Evolutionary conservation across 2,888 invertebrate genomes (phyloP).

Genomic region (Cephus runcator): DNA sequence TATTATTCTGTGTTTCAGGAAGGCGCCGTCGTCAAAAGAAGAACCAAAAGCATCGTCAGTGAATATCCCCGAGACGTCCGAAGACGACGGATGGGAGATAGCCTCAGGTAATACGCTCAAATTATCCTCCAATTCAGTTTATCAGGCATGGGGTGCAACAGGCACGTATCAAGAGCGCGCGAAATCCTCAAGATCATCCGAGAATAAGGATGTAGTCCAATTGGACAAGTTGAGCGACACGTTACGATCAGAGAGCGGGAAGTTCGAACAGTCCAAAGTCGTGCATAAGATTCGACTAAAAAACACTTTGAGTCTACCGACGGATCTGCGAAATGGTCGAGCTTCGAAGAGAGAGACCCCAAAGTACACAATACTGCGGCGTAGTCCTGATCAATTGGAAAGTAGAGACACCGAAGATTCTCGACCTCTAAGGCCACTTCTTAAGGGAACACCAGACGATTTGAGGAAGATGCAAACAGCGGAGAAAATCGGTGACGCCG

Average conservation of each 20-base stretch:
- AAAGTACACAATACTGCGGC: slow-evolving; percentile 27
- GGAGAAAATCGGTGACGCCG: background rate
- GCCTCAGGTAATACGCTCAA: slow-evolving; percentile 50
- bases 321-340: slow-evolving; percentile 14
- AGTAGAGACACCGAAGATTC: background rate
- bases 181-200: no score
- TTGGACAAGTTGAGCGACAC: no score
- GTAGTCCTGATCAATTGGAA: background rate
- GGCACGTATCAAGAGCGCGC: no score
- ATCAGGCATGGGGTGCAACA: no score
- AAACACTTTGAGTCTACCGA: slow-evolving; percentile 15
- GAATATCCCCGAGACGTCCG: slow-evolving; percentile 28
- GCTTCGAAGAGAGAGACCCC: slow-evolving; percentile 16
- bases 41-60: slow-evolving; percentile 18
- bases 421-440: background rate
- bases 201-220: no score
- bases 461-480: background rate
- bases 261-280: slow-evolving; percentile 15
- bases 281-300: slow-evolving; percentile 24
- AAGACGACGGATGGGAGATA: slow-evolving; percentile 50
- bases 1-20: slow-evolving; percentile 24
- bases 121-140: background rate
- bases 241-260: background rate
- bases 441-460: background rate
- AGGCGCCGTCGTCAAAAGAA: slow-evolving; percentile 4